Evolutionary conservation across 2,797 vertebrate species (phyloP).

Genomic region (Acanthurus lineatus): DNA sequence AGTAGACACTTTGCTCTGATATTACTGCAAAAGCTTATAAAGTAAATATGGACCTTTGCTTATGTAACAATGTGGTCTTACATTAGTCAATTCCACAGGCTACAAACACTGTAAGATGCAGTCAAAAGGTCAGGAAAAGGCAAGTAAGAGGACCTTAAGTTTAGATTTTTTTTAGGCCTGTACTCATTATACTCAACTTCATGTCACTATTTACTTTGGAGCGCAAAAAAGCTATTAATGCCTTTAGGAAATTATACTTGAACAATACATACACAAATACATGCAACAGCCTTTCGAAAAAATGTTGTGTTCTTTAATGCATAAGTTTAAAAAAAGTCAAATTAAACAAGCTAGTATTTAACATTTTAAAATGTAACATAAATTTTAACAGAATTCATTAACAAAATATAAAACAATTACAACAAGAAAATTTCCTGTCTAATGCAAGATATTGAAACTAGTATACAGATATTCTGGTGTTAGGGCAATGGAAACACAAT

Average conservation of each 20-base stretch:
- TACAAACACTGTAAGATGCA: neutral
- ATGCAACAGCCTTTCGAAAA: too few species aligned
- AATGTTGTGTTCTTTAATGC: too few species aligned
- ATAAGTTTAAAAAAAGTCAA: too few species aligned
- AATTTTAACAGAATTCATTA: too few species aligned
- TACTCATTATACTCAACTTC: neutral
- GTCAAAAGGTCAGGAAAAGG: neutral
- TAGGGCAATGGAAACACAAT: neutral
- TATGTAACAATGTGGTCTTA: neutral
- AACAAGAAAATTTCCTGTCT: too few species aligned
- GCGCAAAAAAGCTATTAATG: too few species aligned
- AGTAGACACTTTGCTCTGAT: neutral
- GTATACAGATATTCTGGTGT: neutral
- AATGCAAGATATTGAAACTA: neutral
- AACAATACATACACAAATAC: too few species aligned
- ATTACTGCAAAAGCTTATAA: neutral
- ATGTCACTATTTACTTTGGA: too few species aligned
- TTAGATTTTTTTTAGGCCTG: neutral
- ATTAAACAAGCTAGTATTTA: too few species aligned
- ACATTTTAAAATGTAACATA: too few species aligned
- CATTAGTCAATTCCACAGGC: rapidly evolving
- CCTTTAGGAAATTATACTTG: too few species aligned
- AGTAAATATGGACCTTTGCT: neutral
- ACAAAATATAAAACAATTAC: neutral
- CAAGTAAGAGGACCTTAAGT: neutral